Base-by-base conservation (phyloP, 2,797 vertebrate species). In the Danio albolineatus region DNA sequence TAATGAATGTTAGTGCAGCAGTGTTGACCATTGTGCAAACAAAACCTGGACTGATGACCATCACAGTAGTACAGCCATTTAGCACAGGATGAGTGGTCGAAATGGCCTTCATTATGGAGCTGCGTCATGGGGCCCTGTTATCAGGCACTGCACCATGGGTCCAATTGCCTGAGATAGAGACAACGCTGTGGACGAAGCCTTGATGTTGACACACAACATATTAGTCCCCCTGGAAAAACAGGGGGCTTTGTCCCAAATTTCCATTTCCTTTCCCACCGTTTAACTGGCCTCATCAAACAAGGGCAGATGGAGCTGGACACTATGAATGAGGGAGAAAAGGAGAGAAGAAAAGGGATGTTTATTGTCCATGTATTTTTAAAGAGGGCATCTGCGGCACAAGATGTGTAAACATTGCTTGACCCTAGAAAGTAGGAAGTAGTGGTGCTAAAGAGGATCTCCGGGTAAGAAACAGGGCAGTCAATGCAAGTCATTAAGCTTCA, bases 301-400 rank as follows among this genome's bases (percentile, higher is more conserved):
- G 84, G 77, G 73, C 83, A 86, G 83, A 80, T 78, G 85, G 83
- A 84, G 83, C 87, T 74, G 80, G 69, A 77, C 83, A 66, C 46
- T 53, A 51, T 39, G 48, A 43, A 72, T 48, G 78, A 54, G 73
- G 21, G 64, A 43, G 36, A 36, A 72, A 59, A 69, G 57, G 60
- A 48, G 77, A 78, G 87, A 46, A 75, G 56, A 83, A 69, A 62
- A 66, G 64, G 69, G 75, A 90, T 93, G 91, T 94, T 94, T 93
- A 92, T 91, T 91, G 89, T 91, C 90, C 93, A 94, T 94, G 89
- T 89, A 94, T 93, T 93, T 93, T 94, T 94, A 93, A 94, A 89
- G 85, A 91, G 90, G 82, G 72, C 90, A 90, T 73, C 88, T 86
- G 76, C 38, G 71, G 78, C 89, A 89, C 92, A 90, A 93, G 92